A percentile compares a stretch with the other conserved stretches of the same genome.
phyloP scores from a whole-genome alignment of 2,113 vertebrate genomes.

The Narcine bancroftii region DNA sequence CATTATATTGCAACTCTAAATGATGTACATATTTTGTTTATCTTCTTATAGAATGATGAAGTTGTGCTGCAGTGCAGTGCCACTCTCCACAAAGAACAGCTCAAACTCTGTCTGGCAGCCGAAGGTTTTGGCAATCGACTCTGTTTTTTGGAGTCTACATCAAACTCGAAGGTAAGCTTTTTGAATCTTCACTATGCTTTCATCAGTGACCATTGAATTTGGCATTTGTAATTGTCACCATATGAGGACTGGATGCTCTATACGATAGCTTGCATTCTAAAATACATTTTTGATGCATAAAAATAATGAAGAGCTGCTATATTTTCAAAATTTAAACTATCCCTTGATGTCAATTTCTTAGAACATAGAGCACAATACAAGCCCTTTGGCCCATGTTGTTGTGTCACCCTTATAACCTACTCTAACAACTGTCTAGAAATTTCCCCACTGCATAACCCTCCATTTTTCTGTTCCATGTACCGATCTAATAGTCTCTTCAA shows the following conservation, averaged over 20 bases:
- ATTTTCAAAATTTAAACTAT: not conserved
- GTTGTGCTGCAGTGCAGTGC: conserved; percentile 90
- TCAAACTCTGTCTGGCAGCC: conserved; percentile 87
- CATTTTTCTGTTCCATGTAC: too few species aligned
- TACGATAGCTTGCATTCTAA: not conserved
- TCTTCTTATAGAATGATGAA: conserved; percentile 73
- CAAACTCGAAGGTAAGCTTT: conserved; percentile 82
- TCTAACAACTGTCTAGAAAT: too few species aligned
- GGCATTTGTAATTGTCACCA: not conserved
- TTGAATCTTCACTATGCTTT: conserved; percentile 25
- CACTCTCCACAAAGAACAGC: conserved; percentile 83
- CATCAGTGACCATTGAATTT: not conserved
- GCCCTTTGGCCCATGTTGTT: too few species aligned
- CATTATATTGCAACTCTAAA: too few species aligned
- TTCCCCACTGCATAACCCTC: too few species aligned
- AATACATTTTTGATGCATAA: not conserved
- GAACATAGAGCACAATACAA: too few species aligned
- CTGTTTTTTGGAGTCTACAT: conserved; percentile 92
- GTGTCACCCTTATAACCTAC: too few species aligned
- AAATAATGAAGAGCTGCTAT: not conserved
- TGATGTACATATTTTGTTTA: conserved; percentile 38
- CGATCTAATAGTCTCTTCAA: too few species aligned
- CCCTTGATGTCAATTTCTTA: too few species aligned
- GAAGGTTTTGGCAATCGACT: conserved; percentile 95
- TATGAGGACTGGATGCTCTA: not conserved